A percentile compares a stretch with the other conserved stretches of the same genome.
phyloP scores from a whole-genome alignment of 1,140 invertebrate species.

The Drosophila ambigua region DNA sequence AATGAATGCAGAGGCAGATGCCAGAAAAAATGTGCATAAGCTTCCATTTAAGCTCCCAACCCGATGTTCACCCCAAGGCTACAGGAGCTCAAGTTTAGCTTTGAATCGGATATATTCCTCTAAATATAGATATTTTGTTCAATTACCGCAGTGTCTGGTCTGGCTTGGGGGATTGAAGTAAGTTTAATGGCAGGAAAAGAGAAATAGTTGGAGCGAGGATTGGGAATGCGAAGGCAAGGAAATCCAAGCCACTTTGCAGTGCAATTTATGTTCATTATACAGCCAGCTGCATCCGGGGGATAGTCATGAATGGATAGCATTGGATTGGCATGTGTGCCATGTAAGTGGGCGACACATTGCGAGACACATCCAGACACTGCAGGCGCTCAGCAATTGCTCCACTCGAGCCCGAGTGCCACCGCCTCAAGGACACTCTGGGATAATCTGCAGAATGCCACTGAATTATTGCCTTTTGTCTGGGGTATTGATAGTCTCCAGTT shows the following conservation, averaged over 20 bases:
- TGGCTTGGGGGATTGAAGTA: constrained; percentile 28
- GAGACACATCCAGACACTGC: constrained; percentile 10
- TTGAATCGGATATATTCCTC: background rate
- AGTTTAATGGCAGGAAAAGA: constrained; percentile 12
- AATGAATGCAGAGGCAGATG: constrained; percentile 4
- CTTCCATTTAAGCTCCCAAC: constrained; percentile 3
- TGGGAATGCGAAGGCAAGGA: constrained; percentile 11
- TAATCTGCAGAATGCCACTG: constrained; percentile 14
- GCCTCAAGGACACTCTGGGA: constrained; percentile 25
- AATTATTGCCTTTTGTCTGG: constrained; percentile 10
- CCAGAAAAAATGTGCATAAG: constrained; percentile 4
- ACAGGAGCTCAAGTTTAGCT: constrained; percentile 2
- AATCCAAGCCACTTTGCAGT: constrained; percentile 15
- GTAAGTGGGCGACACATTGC: constrained; percentile 10
- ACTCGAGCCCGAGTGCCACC: constrained; percentile 6
- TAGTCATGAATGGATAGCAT: background rate
- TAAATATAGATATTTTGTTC: constrained; percentile 27
- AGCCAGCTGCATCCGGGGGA: constrained; percentile 17
- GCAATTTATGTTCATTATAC: constrained; percentile 66
- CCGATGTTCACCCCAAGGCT: constrained; percentile 15
- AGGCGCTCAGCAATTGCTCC: constrained; percentile 14
- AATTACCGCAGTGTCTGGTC: constrained; percentile 20
- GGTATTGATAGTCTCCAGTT: background rate
- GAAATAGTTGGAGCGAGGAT: background rate
- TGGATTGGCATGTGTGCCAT: constrained; percentile 3